phyloP scores from a whole-genome alignment of 2,888 invertebrate species.

The Aleiodes alternator region DNA sequence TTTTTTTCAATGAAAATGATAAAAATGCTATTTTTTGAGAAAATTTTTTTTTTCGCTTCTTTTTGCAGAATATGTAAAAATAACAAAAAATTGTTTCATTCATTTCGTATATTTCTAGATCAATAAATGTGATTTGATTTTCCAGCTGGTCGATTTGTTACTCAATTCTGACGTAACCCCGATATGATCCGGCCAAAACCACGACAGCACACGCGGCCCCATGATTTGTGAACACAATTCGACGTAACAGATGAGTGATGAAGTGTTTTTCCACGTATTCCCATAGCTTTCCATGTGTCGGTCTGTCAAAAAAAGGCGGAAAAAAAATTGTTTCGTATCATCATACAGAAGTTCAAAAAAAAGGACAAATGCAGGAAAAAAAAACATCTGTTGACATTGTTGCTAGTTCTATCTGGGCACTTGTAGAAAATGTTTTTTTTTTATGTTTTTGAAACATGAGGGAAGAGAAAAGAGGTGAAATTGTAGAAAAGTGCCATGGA shows the following conservation, averaged over 20 bases:
- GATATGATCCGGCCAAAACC: conserved; percentile 68
- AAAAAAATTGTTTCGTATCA: conserved; percentile 19
- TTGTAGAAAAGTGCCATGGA: too few relatives aligned
- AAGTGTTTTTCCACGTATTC: conserved; percentile 28
- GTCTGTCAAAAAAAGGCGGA: conserved; percentile 23
- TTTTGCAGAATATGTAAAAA: not conserved
- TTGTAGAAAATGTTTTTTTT: not conserved
- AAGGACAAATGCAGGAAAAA: not conserved
- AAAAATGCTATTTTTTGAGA: too few relatives aligned
- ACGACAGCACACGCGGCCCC: conserved; percentile 66
- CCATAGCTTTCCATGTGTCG: conserved; percentile 3
- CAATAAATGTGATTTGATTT: conserved; percentile 68
- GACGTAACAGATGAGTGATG: conserved; percentile 52
- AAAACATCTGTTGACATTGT: conserved; percentile 35
- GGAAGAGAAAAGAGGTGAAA: not conserved
- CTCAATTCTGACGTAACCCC: conserved; percentile 58
- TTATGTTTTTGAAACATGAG: not conserved
- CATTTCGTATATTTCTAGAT: conserved; percentile 51
- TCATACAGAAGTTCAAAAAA: conserved; percentile 17
- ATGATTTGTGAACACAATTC: conserved; percentile 67
- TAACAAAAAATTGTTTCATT: conserved; percentile 21
- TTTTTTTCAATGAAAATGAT: too few relatives aligned
- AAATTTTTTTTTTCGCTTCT: not conserved
- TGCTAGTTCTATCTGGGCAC: not conserved
- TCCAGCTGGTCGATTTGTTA: conserved; percentile 66